Base-by-base conservation (phyloP, 35 echinoderm and acorn worm genomes). In the Holothuria glaberrima region DNA sequence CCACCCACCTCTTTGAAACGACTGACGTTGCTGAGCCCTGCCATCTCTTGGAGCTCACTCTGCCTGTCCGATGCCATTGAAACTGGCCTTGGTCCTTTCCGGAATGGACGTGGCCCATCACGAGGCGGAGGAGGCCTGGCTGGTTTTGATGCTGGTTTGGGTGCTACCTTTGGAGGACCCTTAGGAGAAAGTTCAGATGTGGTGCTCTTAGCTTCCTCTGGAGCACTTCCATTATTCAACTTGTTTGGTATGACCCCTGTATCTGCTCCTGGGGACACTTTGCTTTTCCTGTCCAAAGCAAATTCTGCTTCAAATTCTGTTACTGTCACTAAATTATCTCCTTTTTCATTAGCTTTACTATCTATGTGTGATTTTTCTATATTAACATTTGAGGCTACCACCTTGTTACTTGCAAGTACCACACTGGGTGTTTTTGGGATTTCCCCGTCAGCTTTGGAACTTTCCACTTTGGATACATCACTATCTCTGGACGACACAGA, bases 1-100 rank as follows among this genome's bases (percentile, higher is more conserved):
- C 41, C 34, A 87, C 85, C 85, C 85, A 87, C 85, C 85, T 87
- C 85, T 87, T 71, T 67, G 62, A 87, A 87, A n/a, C 85, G 60
- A 62, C 85, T 87, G 30, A 87, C 85, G 35, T 63, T 87, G 34
- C 58, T 71, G 12, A 69, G 60, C 9, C 85, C 62, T 21, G 60
- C 44, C 85, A 87, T 67, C 85, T 87, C 3, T 41, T 87, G 31
- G 33, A 87, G 85, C 50, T 87, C 85, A 22, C 20, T 22, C 21
- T 87, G 61, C 14, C 33, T 64, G 35, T 87, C 85, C 12, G 85
- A 87, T 26, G 30, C 85, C 3, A 87, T n/a, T 28, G 85, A 69
- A 18, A 87, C 65, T 33, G 85, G 85, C n/a, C 62, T 67, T 38
- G 61, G 12, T n/a, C 59, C 41, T 31, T 12, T 69, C 16, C 61